Evolutionary conservation across 2,797 vertebrate genomes (phyloP).

Genomic region (Notolabrus celidotus): DNA sequence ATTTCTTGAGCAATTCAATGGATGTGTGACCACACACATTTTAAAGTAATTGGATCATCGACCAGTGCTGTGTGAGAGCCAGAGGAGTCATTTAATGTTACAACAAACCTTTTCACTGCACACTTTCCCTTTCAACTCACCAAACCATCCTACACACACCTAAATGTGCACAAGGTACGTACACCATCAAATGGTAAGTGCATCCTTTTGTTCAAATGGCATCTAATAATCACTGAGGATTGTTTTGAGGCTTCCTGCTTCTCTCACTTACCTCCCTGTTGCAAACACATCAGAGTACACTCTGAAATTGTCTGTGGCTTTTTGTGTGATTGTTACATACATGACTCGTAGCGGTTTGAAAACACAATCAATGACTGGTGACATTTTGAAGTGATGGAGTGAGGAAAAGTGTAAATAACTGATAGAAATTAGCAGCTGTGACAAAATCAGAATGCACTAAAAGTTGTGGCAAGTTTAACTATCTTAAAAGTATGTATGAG

Average conservation of each 20-base stretch:
- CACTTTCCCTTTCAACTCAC: constrained; percentile 30
- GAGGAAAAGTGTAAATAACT: constrained; percentile 6
- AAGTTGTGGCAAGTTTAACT: constrained; percentile 36
- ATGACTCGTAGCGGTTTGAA: constrained; percentile 30
- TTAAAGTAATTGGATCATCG: constrained; percentile 63
- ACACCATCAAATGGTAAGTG: constrained; percentile 27
- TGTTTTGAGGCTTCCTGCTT: constrained; percentile 26
- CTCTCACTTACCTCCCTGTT: constrained; percentile 15
- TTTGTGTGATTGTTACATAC: constrained; percentile 51
- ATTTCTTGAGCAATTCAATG: constrained; percentile 5
- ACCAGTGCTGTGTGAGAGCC: constrained; percentile 42
- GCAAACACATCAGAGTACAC: constrained; percentile 34
- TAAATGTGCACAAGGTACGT: constrained; percentile 11
- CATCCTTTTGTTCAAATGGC: constrained; percentile 27
- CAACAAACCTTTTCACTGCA: constrained; percentile 43
- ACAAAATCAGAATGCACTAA: constrained; percentile 47
- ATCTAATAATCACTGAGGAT: constrained; percentile 11
- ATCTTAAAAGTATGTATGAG: constrained; percentile 40
- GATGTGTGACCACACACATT: constrained; percentile 48
- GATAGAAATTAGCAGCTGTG: constrained; percentile 34
- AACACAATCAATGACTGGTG: constrained; percentile 52
- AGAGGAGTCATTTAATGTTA: constrained; percentile 56
- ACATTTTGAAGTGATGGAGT: constrained; percentile 55
- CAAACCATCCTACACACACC: constrained; percentile 6
- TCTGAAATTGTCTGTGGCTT: constrained; percentile 38